These are phyloP conservation scores for Adelognathus sp. DNA, from an alignment of 2,888 invertebrate species.

Conservation along the genomic window DNA sequence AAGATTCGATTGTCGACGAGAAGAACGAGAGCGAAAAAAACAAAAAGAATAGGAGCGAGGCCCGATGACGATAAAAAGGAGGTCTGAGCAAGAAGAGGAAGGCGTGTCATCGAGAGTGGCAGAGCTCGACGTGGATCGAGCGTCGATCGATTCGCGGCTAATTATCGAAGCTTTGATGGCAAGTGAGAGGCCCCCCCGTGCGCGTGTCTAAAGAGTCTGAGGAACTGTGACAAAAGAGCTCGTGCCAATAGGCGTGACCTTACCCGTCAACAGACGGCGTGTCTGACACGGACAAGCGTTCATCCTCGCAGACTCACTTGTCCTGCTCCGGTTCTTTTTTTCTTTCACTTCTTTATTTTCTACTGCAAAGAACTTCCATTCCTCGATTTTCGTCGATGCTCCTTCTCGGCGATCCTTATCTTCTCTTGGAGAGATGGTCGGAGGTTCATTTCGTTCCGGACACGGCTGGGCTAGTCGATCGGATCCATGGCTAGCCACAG, in stretches of 20 bases:
- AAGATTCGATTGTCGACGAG: slow-evolving; percentile 19
- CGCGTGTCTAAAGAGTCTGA: slow-evolving; percentile 45
- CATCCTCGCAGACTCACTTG: slow-evolving; percentile 56
- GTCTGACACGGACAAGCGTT: slow-evolving; percentile 28
- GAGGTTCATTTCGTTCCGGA: not conserved
- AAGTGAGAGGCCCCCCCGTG: slow-evolving; percentile 38
- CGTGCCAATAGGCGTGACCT: slow-evolving; percentile 79
- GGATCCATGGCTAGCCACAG: not conserved
- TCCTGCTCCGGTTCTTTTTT: slow-evolving; percentile 57
- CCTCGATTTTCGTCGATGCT: not conserved
- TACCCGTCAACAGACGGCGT: slow-evolving; percentile 51
- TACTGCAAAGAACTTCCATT: slow-evolving; percentile 22
- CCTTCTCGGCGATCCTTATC: not conserved
- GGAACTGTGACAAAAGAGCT: slow-evolving; percentile 75
- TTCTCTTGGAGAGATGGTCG: not conserved
- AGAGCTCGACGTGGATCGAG: slow-evolving; percentile 43
- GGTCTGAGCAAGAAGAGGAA: not conserved
- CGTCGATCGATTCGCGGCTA: slow-evolving; percentile 54
- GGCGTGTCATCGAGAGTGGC: slow-evolving; percentile 36
- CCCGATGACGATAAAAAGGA: slow-evolving; percentile 35
- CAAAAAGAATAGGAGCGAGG: slow-evolving; percentile 55
- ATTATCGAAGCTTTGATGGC: slow-evolving; percentile 48
- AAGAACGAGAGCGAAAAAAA: slow-evolving; percentile 35
- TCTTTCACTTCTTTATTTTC: not conserved
- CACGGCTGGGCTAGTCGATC: not conserved